A percentile compares a stretch with the other conserved stretches of the same genome.
Evolutionary conservation across 2,888 invertebrate genomes (phyloP).

Genomic region (Kuschelorhynchus macadamiae): DNA sequence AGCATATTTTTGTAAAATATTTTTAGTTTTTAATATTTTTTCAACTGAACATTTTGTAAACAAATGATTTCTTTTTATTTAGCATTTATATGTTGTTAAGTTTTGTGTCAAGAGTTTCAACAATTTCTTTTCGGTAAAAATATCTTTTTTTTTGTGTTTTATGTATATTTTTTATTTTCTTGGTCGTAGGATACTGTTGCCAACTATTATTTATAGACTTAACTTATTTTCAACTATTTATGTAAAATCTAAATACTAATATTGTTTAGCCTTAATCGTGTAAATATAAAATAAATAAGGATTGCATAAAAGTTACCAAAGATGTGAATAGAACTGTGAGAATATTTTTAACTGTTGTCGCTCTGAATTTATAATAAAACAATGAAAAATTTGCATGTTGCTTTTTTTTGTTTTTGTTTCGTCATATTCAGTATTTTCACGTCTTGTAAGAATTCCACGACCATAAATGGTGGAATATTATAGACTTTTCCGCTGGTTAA

Average conservation of each 20-base stretch:
- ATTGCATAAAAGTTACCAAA: constrained; percentile 60
- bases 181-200: no score
- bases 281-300: constrained; percentile 51
- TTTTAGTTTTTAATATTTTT: no score
- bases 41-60: no score
- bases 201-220: no score
- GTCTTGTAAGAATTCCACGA: constrained; percentile 9
- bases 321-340: constrained; percentile 57
- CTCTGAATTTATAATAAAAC: constrained; percentile 49
- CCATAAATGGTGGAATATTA: constrained; percentile 30
- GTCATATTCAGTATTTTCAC: constrained; percentile 17
- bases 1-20: no score
- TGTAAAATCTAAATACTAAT: constrained; percentile 31
- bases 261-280: no score
- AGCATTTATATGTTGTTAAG: no score
- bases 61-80: no score
- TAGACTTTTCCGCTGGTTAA: constrained; percentile 8
- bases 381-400: constrained; percentile 50
- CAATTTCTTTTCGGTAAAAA: no score
- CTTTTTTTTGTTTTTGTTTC: constrained; percentile 25
- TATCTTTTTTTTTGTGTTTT: no score
- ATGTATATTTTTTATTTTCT: no score
- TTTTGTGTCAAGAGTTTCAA: no score
- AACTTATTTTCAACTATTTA: constrained; percentile 50
- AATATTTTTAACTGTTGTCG: constrained; percentile 48